Conservation (phyloP, 1,140 invertebrate species). For the Venustaconcha ellipsiformis region DNA sequence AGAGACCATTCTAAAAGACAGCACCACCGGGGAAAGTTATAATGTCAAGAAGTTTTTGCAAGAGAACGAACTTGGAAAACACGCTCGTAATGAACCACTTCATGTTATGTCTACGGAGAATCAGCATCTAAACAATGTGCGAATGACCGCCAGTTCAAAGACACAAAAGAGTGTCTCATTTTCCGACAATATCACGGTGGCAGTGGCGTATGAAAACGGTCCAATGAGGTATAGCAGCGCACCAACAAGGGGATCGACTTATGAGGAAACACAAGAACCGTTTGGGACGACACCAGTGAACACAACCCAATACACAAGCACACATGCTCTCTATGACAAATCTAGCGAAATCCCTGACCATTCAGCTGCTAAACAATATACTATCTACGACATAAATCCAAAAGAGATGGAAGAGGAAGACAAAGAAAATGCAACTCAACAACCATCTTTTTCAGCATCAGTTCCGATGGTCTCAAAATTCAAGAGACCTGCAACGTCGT, state of each 20-base stretch:
- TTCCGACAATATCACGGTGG: conserved; percentile 53
- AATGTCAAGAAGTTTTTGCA: conserved; percentile 67
- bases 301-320: conserved; percentile 54
- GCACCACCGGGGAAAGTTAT: conserved; percentile 59
- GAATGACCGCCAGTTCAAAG: conserved; percentile 29
- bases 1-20: conserved; percentile 54
- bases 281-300: conserved; percentile 13
- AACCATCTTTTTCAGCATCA: neutral
- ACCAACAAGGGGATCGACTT: conserved; percentile 29
- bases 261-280: conserved; percentile 3
- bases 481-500: conserved; percentile 24
- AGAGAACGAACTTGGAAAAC: conserved; percentile 51
- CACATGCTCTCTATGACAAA: conserved; percentile 48
- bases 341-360: conserved; percentile 33
- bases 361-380: neutral
- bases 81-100: conserved; percentile 55
- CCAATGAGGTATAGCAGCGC: conserved; percentile 36
- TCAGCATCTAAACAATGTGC: conserved; percentile 55
- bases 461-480: neutral
- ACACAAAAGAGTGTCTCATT: conserved; percentile 57
- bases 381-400: conserved; percentile 17
- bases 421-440: conserved; percentile 4
- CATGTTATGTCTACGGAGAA: conserved; percentile 60
- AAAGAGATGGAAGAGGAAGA: conserved; percentile 17
- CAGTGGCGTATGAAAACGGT: conserved; percentile 43